Base-by-base conservation (phyloP, 1,140 invertebrate species). In the Nebria ingens region DNA sequence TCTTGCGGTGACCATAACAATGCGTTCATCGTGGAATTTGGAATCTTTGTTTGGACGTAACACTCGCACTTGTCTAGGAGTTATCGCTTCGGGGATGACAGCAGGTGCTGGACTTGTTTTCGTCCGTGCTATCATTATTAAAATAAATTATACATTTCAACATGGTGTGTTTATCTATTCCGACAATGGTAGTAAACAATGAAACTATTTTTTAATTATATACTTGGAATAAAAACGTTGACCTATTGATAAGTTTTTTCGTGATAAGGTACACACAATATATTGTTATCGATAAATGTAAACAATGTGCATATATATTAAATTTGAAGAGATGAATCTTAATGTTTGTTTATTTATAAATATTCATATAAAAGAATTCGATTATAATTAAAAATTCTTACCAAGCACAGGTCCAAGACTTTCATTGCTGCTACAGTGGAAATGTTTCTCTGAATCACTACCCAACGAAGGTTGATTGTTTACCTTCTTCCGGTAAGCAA, bases 1-100 rank as follows among this genome's bases (percentile, higher is more conserved):
- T 66, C 84, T 78, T 29, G 78, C 63, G 56, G 87, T 80, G 55
- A 84, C 80, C 68, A 93, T 74, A 52, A 89, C 81, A 55, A 92
- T 73, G 61, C 89, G 78, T 68, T 91, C 87, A 70, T 89, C 84
- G 57, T 76, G 80, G 65, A 88, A 83, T 70, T 77, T 79, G 20
- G 82, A 78, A 55, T 79, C 77, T 64, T 79, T 81, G 17, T 73
- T 66, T 38, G 81, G 74, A 54, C 75, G 71, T 23, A 81, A 60
- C 54, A 82, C 65, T 65, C 79, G 75, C 4, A 86, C 73, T 65
- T 83, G 81, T 64, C 77, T 80, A 23, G 66, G 61, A 51, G 65
- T 68, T 34, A 64, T 55, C 55, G 67, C 61, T 63, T 79, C 79
- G 53, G 72, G 73, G 55, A 77, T 75, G 54, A 71, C 71, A 22